Conservation (phyloP, 2,888 invertebrate genomes). For the Theodoxus fluviatilis region DNA sequence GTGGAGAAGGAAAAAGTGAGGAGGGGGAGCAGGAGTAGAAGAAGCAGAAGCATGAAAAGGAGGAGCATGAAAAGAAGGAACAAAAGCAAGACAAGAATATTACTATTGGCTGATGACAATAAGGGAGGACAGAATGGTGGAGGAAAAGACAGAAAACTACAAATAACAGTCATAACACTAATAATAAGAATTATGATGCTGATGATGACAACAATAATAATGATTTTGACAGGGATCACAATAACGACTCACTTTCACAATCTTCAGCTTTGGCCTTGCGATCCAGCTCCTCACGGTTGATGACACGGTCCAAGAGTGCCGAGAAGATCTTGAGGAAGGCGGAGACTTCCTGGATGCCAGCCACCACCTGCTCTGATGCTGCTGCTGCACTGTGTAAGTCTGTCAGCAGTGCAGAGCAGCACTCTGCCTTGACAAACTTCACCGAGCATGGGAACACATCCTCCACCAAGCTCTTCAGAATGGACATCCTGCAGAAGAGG, state of each 20-base stretch:
- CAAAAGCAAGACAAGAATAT: too few species aligned
- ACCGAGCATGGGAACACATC: slow-evolving; percentile 57
- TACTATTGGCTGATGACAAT: too few species aligned
- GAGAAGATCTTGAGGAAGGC: slow-evolving; percentile 57
- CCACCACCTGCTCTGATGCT: slow-evolving; percentile 40
- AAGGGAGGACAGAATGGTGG: too few species aligned
- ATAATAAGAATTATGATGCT: too few species aligned
- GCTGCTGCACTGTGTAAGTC: slow-evolving; percentile 39
- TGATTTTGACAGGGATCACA: too few species aligned
- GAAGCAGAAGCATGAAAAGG: too few species aligned
- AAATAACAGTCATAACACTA: neutral
- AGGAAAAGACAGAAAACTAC: neutral
- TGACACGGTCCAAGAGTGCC: slow-evolving; percentile 52
- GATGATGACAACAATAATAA: too few species aligned
- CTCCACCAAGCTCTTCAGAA: slow-evolving; percentile 54
- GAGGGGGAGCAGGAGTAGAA: too few species aligned
- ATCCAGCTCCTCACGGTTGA: slow-evolving; percentile 57
- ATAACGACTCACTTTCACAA: slow-evolving; percentile 42
- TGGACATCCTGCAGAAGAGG: slow-evolving; percentile 54
- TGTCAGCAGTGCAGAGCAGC: slow-evolving; percentile 47
- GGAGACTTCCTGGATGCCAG: slow-evolving; percentile 55
- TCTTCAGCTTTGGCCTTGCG: slow-evolving; percentile 43
- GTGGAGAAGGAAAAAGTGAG: too few species aligned
- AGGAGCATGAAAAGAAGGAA: too few species aligned
- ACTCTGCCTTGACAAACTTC: slow-evolving; percentile 53